Evolutionary conservation across 2,888 invertebrate genomes (phyloP).

Genomic region (Meiosimyza platycephala): DNA sequence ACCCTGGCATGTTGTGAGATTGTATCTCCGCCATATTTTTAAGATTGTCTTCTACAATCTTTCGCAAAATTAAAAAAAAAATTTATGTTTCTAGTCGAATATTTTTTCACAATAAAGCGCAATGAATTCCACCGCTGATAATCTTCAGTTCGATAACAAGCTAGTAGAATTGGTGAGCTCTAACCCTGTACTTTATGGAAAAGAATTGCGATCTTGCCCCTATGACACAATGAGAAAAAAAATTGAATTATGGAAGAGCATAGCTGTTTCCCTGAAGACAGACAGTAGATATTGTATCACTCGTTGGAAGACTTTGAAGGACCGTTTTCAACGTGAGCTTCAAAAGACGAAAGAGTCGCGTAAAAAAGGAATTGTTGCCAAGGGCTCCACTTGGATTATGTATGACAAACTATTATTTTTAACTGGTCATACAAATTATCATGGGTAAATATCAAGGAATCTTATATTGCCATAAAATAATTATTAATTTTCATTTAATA

Average conservation of each 20-base stretch:
- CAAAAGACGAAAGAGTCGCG: constrained; percentile 39
- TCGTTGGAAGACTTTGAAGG: constrained; percentile 56
- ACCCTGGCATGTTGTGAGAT: too few relatives aligned
- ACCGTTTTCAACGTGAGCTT: constrained; percentile 52
- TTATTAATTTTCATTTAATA: background rate
- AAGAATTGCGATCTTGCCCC: constrained; percentile 51
- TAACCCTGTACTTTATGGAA: constrained; percentile 55
- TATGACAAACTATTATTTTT: constrained; percentile 53
- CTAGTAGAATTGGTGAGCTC: constrained; percentile 55
- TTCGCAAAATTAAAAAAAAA: too few relatives aligned
- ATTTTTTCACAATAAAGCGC: too few relatives aligned
- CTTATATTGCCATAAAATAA: background rate
- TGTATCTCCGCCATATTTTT: too few relatives aligned
- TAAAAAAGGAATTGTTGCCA: constrained; percentile 34
- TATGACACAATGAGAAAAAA: constrained; percentile 54
- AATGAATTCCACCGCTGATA: constrained; percentile 22
- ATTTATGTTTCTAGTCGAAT: too few relatives aligned
- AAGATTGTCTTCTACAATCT: too few relatives aligned
- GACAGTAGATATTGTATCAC: constrained; percentile 55
- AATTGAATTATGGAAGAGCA: constrained; percentile 57
- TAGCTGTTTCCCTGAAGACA: constrained; percentile 52
- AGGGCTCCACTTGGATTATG: constrained; percentile 51
- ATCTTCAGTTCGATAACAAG: constrained; percentile 49
- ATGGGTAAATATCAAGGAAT: constrained; percentile 14
- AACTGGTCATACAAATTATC: constrained; percentile 44